These are phyloP conservation scores for Zaprionus ghesquierei DNA, from an alignment of 1,140 invertebrate genomes.

Conservation along the genomic window DNA sequence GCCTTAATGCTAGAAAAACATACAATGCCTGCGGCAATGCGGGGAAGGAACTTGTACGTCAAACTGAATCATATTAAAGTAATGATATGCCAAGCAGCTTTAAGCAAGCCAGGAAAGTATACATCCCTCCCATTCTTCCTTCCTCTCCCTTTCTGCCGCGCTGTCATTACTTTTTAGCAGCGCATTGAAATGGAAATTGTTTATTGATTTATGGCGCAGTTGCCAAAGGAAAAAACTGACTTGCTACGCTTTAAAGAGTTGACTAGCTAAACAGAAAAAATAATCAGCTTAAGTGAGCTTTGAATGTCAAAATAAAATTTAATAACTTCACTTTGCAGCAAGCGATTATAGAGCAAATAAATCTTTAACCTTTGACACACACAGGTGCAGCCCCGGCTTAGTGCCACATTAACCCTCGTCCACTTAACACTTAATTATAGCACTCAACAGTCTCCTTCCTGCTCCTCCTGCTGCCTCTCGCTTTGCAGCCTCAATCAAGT, in stretches of 20 bases:
- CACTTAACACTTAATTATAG: constrained; percentile 33
- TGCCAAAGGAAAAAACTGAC: background rate
- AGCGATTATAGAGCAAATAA: background rate
- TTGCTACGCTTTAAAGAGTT: background rate
- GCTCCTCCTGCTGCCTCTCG: background rate
- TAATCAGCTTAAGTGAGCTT: background rate
- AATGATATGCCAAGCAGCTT: constrained; percentile 27
- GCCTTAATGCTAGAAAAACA: constrained; percentile 63
- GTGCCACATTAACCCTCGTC: background rate
- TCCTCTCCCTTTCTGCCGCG: background rate
- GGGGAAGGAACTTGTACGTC: constrained; percentile 56
- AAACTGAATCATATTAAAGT: constrained; percentile 56
- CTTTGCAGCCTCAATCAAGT: constrained; percentile 3
- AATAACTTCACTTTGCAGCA: background rate
- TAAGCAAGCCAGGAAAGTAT: constrained; percentile 20
- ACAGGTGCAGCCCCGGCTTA: background rate
- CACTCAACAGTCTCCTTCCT: background rate
- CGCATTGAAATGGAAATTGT: constrained; percentile 26
- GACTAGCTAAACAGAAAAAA: background rate
- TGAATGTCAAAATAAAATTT: background rate
- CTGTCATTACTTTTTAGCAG: background rate
- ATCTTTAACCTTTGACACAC: background rate
- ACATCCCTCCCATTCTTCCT: background rate
- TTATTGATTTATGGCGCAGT: constrained; percentile 22
- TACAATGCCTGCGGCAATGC: constrained; percentile 39